phyloP scores from a whole-genome alignment of 2,888 invertebrate species.

The Meta bourneti region DNA sequence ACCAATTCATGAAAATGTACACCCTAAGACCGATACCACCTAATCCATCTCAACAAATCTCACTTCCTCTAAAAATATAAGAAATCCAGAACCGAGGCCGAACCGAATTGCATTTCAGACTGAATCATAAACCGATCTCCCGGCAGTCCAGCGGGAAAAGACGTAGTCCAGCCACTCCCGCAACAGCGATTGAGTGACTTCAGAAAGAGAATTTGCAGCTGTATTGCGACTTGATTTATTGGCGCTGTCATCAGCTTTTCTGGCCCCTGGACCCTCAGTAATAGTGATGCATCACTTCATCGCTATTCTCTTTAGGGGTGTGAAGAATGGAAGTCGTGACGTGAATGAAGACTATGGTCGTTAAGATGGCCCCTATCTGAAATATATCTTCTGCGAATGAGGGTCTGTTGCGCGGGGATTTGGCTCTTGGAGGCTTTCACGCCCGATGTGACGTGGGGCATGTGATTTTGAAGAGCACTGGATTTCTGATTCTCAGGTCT shows the following conservation, averaged over 20 bases:
- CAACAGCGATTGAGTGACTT: no score
- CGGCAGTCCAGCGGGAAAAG: no score
- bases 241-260: conserved; percentile 47
- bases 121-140: no score
- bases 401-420: neutral
- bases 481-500: no score
- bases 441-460: neutral
- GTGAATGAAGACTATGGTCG: conserved; percentile 39
- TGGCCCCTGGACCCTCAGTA: conserved; percentile 17
- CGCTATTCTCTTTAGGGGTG: neutral
- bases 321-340: conserved; percentile 12
- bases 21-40: no score
- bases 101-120: no score
- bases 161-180: no score
- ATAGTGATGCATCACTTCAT: conserved; percentile 53
- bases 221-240: conserved; percentile 34
- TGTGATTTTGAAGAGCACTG: neutral
- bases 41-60: no score
- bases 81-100: no score
- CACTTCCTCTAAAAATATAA: no score
- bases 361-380: neutral
- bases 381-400: conserved; percentile 2
- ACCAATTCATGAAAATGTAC: no score
- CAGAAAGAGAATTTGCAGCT: neutral
- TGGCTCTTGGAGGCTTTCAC: neutral